phyloP scores from a whole-genome alignment of 2,797 vertebrate species.

The Zalophus californianus region DNA sequence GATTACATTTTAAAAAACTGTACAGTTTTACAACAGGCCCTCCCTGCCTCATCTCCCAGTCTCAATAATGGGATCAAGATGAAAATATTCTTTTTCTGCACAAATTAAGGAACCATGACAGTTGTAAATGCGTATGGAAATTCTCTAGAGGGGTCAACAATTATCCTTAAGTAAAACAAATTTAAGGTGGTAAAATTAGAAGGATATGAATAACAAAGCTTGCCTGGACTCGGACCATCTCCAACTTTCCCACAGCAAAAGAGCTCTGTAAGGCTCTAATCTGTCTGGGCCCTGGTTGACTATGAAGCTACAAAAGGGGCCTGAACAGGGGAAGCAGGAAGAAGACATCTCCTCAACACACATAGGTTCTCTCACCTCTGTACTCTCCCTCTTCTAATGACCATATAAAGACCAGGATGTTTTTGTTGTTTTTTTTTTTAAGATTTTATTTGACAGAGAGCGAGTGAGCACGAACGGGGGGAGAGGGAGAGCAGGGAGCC shows the following conservation, averaged over 20 bases:
- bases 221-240: neutral
- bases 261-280: neutral
- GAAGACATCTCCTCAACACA: neutral
- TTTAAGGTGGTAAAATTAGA: neutral
- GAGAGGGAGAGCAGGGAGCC: neutral
- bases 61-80: neutral
- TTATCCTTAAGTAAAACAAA: neutral
- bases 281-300: too few species aligned
- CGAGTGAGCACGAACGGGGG: too few species aligned
- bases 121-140: neutral
- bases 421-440: neutral
- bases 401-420: neutral
- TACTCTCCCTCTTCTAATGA: neutral
- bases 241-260: neutral
- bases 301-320: neutral
- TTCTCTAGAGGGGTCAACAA: neutral
- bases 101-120: neutral
- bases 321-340: neutral
- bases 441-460: neutral
- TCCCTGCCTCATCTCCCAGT: neutral
- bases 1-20: neutral
- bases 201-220: neutral
- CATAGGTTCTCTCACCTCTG: neutral
- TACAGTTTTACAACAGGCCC: neutral
- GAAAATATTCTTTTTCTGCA: slow-evolving; percentile 12